Percentiles rank a stretch among this genome's conserved stretches.
Conservation (phyloP, 1,140 invertebrate species). For the Ceratina calcarata region DNA sequence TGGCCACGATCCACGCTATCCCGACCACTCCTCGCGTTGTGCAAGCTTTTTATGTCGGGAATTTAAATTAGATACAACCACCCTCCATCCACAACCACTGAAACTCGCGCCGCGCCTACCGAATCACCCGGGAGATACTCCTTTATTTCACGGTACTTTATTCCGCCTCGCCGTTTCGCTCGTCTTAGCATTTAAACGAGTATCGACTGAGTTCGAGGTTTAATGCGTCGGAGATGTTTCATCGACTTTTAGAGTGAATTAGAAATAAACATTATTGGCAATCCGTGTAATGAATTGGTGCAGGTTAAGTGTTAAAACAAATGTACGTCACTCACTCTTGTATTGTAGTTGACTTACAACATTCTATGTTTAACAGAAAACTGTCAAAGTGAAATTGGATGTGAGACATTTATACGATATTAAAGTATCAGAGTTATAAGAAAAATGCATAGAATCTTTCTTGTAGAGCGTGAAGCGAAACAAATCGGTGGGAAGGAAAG, state of each 20-base stretch:
- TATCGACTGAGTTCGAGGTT: conserved; percentile 8
- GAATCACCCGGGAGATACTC: conserved; percentile 65
- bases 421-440: too few relatives aligned
- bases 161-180: conserved; percentile 49
- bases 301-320: too few relatives aligned
- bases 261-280: too few relatives aligned
- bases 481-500: background rate
- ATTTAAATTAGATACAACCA: conserved; percentile 76
- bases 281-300: too few relatives aligned
- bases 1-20: conserved; percentile 74
- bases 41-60: conserved; percentile 74
- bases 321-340: too few relatives aligned
- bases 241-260: too few relatives aligned
- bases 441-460: too few relatives aligned
- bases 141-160: conserved; percentile 69
- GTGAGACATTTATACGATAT: too few relatives aligned
- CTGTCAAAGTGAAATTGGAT: too few relatives aligned
- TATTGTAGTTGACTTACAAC: too few relatives aligned
- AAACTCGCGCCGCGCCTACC: conserved; percentile 69
- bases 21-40: conserved; percentile 67
- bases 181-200: conserved; percentile 61
- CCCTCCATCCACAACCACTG: conserved; percentile 65
- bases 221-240: background rate
- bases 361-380: too few relatives aligned
- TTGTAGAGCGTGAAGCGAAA: background rate